phyloP scores from a whole-genome alignment of 1,140 invertebrate genomes.

The Cydia pomonella region DNA sequence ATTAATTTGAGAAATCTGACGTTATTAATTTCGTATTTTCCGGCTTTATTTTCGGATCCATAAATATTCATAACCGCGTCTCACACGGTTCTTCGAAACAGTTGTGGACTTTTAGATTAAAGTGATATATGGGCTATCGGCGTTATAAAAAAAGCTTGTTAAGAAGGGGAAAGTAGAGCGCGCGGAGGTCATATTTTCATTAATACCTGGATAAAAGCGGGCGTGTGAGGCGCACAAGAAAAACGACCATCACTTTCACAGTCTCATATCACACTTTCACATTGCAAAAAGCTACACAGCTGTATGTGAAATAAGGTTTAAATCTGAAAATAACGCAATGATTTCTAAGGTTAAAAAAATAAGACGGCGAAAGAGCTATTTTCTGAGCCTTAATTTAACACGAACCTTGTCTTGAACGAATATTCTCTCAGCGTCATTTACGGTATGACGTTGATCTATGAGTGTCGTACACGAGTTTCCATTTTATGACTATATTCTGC shows the following conservation, averaged over 20 bases:
- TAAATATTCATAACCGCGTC: not conserved
- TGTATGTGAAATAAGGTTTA: not conserved
- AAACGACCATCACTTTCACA: not conserved
- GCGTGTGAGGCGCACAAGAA: not conserved
- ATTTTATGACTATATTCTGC: not conserved
- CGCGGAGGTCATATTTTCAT: not conserved
- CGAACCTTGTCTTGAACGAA: not conserved
- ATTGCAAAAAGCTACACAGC: not conserved
- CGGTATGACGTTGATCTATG: constrained; percentile 18
- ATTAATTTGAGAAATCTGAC: not conserved
- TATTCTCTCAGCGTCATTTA: constrained; percentile 6
- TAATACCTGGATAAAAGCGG: not conserved
- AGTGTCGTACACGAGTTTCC: constrained; percentile 3
- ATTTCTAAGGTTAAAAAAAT: not conserved
- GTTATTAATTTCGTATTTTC: not conserved
- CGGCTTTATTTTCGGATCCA: not conserved
- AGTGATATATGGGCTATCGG: not conserved
- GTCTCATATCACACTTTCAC: not conserved
- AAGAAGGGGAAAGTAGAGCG: constrained; percentile 9
- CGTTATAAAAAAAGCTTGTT: not conserved
- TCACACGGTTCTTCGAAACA: not conserved
- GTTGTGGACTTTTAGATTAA: constrained; percentile 1
- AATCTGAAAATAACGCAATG: not conserved
- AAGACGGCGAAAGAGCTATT: not conserved
- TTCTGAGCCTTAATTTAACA: constrained; percentile 8